phyloP scores from a whole-genome alignment of 2,888 invertebrate species.

The Conomelus anceps region DNA sequence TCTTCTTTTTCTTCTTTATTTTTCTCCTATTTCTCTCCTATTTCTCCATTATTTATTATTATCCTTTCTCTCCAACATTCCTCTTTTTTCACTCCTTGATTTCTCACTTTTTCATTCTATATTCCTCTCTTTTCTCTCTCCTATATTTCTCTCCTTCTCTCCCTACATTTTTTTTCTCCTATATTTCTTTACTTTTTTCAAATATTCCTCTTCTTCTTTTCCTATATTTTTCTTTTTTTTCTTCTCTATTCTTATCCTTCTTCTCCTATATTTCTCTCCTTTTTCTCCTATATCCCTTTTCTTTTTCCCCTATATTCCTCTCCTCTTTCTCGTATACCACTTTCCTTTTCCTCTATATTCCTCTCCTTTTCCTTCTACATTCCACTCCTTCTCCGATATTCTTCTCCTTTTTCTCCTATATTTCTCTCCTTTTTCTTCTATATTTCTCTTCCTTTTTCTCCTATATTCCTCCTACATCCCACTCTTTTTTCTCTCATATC shows the following conservation, averaged over 20 bases:
- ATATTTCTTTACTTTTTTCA: too few species aligned
- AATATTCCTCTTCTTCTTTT: background rate
- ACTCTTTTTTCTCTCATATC: background rate
- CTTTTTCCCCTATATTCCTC: background rate
- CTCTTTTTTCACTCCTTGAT: too few species aligned
- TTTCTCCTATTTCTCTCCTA: background rate
- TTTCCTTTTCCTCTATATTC: background rate
- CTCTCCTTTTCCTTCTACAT: background rate
- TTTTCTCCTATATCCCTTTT: background rate
- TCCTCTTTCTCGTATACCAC: background rate
- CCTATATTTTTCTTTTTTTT: too few species aligned
- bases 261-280: background rate
- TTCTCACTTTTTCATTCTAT: background rate
- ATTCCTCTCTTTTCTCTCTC: background rate
- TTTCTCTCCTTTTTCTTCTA: background rate
- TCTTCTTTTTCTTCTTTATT: background rate
- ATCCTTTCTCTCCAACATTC: background rate
- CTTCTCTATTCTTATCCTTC: too few species aligned
- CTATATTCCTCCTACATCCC: too few species aligned
- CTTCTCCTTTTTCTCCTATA: background rate
- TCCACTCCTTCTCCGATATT: background rate
- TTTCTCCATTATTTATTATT: too few species aligned
- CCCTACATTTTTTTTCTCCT: background rate
- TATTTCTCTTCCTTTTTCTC: too few species aligned
- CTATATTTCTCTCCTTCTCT: background rate